phyloP scores from a whole-genome alignment of 2,888 invertebrate genomes.

The Exocentrus adspersus region DNA sequence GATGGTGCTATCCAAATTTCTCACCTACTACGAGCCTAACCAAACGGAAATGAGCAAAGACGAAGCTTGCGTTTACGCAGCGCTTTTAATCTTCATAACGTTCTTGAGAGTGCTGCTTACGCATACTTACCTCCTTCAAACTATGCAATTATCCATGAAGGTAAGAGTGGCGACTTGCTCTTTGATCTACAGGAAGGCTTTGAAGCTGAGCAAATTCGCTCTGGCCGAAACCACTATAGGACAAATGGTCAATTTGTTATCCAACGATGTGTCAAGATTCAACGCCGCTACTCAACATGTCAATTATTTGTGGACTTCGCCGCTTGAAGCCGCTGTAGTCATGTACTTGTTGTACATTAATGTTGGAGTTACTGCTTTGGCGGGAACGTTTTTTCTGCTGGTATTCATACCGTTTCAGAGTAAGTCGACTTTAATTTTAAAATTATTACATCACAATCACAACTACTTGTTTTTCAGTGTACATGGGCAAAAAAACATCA shows the following conservation, averaged over 20 bases:
- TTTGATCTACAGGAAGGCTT: constrained; percentile 79
- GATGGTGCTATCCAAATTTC: constrained; percentile 59
- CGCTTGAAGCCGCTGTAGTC: constrained; percentile 68
- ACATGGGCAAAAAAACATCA: constrained; percentile 77
- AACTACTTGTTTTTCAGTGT: constrained; percentile 57
- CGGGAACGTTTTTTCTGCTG: constrained; percentile 60
- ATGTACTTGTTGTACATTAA: constrained; percentile 64
- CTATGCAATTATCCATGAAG: constrained; percentile 86
- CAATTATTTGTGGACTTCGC: constrained; percentile 82
- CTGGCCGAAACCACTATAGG: constrained; percentile 41
- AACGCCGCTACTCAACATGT: constrained; percentile 83
- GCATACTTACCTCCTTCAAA: constrained; percentile 86
- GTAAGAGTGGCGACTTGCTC: constrained; percentile 84
- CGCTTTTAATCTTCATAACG: constrained; percentile 75
- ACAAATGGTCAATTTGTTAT: constrained; percentile 43
- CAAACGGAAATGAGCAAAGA: constrained; percentile 58
- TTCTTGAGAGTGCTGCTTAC: constrained; percentile 72
- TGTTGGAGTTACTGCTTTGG: constrained; percentile 58
- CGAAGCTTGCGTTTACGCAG: constrained; percentile 81
- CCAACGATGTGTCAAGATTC: constrained; percentile 74
- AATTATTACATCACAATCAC: neutral
- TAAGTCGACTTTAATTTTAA: constrained; percentile 42
- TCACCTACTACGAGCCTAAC: constrained; percentile 69
- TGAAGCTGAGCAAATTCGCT: constrained; percentile 69
- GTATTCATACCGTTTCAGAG: constrained; percentile 55